Conservation (phyloP, 2,797 vertebrate species). For the Avahi laniger region DNA sequence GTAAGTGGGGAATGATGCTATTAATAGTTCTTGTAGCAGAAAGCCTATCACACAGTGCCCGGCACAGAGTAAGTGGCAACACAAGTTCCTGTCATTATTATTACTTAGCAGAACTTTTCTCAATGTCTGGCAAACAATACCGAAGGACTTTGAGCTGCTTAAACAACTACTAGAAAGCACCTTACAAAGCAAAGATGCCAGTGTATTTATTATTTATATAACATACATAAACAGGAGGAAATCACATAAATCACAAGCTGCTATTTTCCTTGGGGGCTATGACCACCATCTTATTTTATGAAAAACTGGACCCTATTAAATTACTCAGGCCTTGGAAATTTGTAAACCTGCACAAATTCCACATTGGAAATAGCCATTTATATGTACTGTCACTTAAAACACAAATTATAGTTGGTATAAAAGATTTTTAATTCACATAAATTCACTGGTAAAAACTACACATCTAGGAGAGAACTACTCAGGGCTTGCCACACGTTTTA, state of each 20-base stretch:
- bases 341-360: constrained; percentile 71
- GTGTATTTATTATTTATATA: constrained; percentile 80
- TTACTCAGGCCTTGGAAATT: constrained; percentile 48
- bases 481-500: not conserved
- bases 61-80: not conserved
- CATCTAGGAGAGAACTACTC: not conserved
- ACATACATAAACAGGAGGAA: constrained; percentile 81
- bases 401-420: constrained; percentile 63
- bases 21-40: not conserved
- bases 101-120: not conserved
- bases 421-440: constrained; percentile 54
- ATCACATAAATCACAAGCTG: constrained; percentile 79
- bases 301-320: constrained; percentile 78
- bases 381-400: constrained; percentile 65
- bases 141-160: not conserved
- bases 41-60: not conserved
- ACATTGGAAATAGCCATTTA: constrained; percentile 62
- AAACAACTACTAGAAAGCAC: not conserved
- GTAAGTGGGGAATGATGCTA: not conserved
- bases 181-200: constrained; percentile 33
- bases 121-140: not conserved
- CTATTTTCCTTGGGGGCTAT: constrained; percentile 70
- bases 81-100: not conserved
- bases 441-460: not conserved
- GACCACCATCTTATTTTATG: constrained; percentile 67